Conservation (phyloP, 1,140 invertebrate genomes). For the Pteromalus puparum region DNA sequence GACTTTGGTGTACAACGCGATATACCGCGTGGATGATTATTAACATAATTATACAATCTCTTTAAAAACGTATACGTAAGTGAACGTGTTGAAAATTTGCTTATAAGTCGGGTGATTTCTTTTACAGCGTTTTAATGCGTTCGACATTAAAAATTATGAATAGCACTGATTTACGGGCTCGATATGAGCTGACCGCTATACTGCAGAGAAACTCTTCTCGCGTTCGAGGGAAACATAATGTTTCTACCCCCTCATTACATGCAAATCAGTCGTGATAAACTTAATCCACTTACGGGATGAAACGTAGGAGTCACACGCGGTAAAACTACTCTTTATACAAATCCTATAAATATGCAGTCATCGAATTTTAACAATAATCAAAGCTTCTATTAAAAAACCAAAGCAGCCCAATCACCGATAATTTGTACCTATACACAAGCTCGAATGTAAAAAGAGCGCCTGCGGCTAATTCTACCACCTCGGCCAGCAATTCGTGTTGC, state of each 20-base stretch:
- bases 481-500: background rate
- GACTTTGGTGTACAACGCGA: background rate
- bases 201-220: background rate
- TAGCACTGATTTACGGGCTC: background rate
- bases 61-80: background rate
- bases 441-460: background rate
- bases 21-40: background rate
- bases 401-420: background rate
- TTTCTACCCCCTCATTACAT: conserved; percentile 2
- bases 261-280: conserved; percentile 13
- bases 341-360: too few species aligned
- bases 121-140: background rate
- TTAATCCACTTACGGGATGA: background rate
- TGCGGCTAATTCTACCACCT: background rate
- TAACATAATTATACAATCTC: conserved; percentile 2
- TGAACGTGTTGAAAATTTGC: background rate
- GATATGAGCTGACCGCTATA: background rate
- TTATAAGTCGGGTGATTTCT: background rate
- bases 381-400: background rate
- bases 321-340: too few species aligned
- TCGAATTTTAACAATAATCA: too few species aligned
- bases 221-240: conserved; percentile 3
- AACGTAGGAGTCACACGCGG: background rate
- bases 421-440: background rate
- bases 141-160: background rate